Base-by-base conservation (phyloP, 2,888 invertebrate genomes). In the Spilosoma lubricipeda region DNA sequence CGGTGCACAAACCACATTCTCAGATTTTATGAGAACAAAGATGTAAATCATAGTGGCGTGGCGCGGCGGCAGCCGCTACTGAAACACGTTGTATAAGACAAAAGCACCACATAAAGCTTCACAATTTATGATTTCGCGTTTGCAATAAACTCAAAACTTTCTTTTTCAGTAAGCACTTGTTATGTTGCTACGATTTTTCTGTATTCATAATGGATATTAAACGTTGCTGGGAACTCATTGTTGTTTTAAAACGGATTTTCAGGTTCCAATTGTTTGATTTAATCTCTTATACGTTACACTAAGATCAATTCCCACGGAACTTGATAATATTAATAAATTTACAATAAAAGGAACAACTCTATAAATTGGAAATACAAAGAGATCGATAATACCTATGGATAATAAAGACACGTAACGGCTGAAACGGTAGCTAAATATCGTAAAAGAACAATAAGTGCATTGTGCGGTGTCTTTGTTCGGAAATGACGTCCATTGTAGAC, bases 371-470 rank as follows among this genome's bases (percentile, higher is more conserved):
- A 87, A 88, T 87, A 94, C 94, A 95, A 94, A 90, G 87, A 90
- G 89, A 94, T 93, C 94, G 91, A 95, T 94, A 94, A 93, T 94
- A 91, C 93, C 90, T 85, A 86, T 88, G 92, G n/a, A n/a, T n/a
- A n/a, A 93, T 92, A 92, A 90, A 92, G 90, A 88, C 81, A 82
- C 70, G 86, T 90, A 95, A 94, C 94, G 93, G 93, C 88, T 86
- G 86, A 89, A 93, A 95, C 95, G 94, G 95, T 94, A 95, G 95
- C 94, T 90, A 92, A 93, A 90, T 91, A 90, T 88, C 88, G 85
- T 89, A 80, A 89, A 91, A 93, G 93, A 93, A 95, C 94, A 94
- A 94, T 90, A 85, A 85, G 66, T 73, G 87, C 80, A 89, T 94
- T 94, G 92, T 92, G 78, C 84, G 67, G 30, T 77, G 36, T 77